Evolutionary conservation across 2,113 vertebrate genomes (phyloP).

Genomic region (Colistium nudipinnis): DNA sequence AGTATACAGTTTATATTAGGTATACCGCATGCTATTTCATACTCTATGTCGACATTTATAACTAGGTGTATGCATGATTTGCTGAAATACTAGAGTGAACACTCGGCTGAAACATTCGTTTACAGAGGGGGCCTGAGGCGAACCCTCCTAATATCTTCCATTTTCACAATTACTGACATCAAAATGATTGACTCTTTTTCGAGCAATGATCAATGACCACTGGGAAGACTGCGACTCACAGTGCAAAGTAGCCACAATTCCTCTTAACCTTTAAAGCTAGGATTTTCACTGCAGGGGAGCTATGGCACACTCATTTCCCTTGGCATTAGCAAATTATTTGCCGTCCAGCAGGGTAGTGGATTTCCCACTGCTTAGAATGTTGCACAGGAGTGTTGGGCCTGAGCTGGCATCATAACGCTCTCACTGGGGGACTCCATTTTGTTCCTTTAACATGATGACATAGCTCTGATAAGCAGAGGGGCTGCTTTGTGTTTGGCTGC

Average conservation of each 20-base stretch:
- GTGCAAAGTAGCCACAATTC: background rate
- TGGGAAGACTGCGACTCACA: background rate
- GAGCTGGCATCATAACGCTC: background rate
- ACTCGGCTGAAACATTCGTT: too few species aligned
- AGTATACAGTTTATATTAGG: background rate
- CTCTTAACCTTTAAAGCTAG: background rate
- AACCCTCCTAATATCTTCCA: background rate
- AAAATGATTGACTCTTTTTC: background rate
- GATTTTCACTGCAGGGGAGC: background rate
- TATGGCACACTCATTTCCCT: background rate
- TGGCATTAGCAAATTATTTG: background rate
- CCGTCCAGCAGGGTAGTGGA: background rate
- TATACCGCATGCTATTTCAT: background rate
- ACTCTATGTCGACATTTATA: background rate
- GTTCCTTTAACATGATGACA: background rate
- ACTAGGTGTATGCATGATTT: too few species aligned
- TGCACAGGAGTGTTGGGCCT: background rate
- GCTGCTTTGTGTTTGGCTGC: background rate
- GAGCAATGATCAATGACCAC: background rate
- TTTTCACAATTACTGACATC: background rate
- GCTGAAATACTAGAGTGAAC: too few species aligned
- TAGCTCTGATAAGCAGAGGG: background rate
- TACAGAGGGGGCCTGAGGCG: background rate
- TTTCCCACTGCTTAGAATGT: background rate
- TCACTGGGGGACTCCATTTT: background rate